Evolutionary conservation across 2,113 vertebrate genomes (phyloP), one percentile per base, ranked within the genome.

Genomic region (Crotalus helleri): DNA sequence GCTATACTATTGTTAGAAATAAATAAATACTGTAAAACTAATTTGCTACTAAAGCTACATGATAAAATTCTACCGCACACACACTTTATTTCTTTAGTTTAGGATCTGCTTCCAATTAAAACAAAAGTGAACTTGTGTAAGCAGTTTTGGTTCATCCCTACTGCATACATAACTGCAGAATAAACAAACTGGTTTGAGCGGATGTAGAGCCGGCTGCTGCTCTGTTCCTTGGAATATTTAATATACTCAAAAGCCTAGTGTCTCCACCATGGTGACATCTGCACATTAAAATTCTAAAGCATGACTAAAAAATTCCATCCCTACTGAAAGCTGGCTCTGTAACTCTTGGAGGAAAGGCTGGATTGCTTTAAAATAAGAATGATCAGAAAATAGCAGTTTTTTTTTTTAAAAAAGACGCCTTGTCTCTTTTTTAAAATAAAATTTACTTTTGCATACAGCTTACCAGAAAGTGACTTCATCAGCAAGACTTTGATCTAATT

Each of bases 251-350:
- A 53, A 86, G 23, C 91, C 24, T 89, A 23, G 0, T 5, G 87
- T 58, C 54, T 91, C 89, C 94, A 87, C 33, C 11, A 23, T n/a
- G 0, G 0, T 49, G 88, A 89, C 90, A 92, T 57, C 24, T 93
- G 91, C 88, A 88, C 59, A 86, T 13, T 55, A 39, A 88, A 85
- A 3, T 49, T 87, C 54, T 89, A 61, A 86, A 93, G 11, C 49
- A 49, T 12, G 9, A 13, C 91, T 93, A 51, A 87, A 90, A 92
- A 92, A 64, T 88, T 81, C 46, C 53, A 81, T 69, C 91, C 55
- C 93, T 85, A 0, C 19, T 87, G 54, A 2, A 88, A 86, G 39
- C 55, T 0, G 0, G 55, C 88, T 94, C 88, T 58, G 86, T 0
- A 85, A 12, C 19, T 88, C 58, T 90, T 55, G 88, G 88, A 49